These are phyloP conservation scores for Amblyornis subalaris DNA, from an alignment of 2,113 vertebrate species.

Conservation along the genomic window DNA sequence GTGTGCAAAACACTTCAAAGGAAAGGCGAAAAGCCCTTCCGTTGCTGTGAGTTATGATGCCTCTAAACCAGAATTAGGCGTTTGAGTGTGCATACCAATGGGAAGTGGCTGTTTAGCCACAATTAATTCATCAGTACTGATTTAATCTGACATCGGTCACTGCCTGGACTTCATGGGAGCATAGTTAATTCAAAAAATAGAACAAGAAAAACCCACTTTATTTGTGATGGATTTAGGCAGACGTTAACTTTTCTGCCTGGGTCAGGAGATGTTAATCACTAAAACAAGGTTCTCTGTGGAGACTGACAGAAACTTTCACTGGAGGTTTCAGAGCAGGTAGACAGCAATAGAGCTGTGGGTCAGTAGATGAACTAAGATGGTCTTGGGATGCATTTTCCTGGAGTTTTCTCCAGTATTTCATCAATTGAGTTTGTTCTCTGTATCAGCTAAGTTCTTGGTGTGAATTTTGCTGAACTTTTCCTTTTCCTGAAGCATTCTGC, in stretches of 20 bases:
- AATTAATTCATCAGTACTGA: background rate
- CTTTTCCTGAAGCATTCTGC: background rate
- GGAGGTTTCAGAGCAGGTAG: background rate
- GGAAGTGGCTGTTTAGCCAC: background rate
- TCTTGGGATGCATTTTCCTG: background rate
- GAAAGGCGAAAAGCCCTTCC: background rate
- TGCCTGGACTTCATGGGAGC: background rate
- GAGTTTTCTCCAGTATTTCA: background rate
- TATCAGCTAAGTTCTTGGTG: background rate
- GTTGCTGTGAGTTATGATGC: background rate
- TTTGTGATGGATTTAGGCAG: background rate
- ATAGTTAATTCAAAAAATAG: background rate
- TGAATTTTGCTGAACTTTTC: background rate
- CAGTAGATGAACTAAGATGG: background rate
- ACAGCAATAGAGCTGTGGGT: accelerated
- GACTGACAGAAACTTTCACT: background rate
- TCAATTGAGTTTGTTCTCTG: background rate
- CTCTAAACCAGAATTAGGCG: background rate
- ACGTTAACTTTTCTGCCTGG: background rate
- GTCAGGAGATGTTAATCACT: background rate
- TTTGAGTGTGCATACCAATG: background rate
- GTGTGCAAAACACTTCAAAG: background rate
- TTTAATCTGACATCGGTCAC: background rate
- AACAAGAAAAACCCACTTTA: background rate
- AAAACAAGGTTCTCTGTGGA: background rate